Percentiles rank a stretch among this genome's conserved stretches.
Evolutionary conservation across 1,140 invertebrate genomes (phyloP).

Genomic region (Neocloeon triangulifer): DNA sequence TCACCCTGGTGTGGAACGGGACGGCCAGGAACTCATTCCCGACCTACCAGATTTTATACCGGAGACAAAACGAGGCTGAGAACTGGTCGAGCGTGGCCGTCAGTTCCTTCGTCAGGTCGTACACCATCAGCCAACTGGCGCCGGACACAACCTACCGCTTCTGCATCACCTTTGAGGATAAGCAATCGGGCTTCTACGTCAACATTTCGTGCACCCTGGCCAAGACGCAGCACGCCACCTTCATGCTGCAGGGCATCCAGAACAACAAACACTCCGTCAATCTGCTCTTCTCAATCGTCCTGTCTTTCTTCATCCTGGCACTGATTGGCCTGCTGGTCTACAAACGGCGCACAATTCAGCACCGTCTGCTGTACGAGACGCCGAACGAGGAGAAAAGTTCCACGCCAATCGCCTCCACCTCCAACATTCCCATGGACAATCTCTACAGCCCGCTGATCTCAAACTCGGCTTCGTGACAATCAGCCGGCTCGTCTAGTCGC

Average conservation of each 20-base stretch:
- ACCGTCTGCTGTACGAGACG: no score
- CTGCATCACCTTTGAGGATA: constrained; percentile 3
- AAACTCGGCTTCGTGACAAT: constrained; percentile 1
- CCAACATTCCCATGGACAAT: constrained; percentile 1
- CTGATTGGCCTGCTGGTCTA: background rate
- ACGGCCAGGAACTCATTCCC: constrained; percentile 1
- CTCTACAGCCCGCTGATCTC: constrained; percentile 2
- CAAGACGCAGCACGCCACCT: constrained; percentile 1
- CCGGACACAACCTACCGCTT: constrained; percentile 1
- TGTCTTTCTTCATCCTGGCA: background rate
- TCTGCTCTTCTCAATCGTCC: background rate
- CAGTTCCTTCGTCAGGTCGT: constrained; percentile 1
- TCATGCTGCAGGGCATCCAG: constrained; percentile 2
- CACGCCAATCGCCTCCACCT: background rate
- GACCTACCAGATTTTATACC: constrained; percentile 1
- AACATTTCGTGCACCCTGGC: constrained; percentile 1
- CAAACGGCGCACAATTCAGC: background rate
- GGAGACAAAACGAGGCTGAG: background rate
- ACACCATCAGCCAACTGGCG: background rate
- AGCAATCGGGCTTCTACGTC: constrained; percentile 2
- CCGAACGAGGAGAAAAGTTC: background rate
- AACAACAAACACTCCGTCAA: background rate
- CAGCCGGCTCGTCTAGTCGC: no score
- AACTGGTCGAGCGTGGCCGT: background rate
- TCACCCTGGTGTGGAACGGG: constrained; percentile 3